Base-by-base conservation (phyloP, 2,888 invertebrate genomes). In the Eudasyphora cyanicolor region DNA sequence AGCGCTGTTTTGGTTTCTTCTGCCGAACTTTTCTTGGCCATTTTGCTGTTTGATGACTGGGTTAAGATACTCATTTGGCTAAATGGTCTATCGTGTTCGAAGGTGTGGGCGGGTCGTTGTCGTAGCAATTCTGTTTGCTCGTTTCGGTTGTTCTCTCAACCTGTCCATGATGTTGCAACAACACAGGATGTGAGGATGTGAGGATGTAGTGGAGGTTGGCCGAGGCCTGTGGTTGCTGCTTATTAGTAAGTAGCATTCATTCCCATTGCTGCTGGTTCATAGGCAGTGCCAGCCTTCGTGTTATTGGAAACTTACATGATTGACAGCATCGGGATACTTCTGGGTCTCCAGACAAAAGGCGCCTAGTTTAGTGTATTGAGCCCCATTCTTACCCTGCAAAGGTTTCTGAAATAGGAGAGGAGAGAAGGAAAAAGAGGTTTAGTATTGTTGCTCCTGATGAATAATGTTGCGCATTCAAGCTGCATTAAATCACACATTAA, bases 321-420 rank as follows among this genome's bases (percentile, higher is more conserved):
- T 97, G 0, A 97, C 93, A 12, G 98, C 97, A 92, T 99, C 97
- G 0, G 98, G 98, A 93, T 95, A 98, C 90, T 97, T 97, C 92
- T 98, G 98, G 0, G 98, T 96, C 93, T 98, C 98, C 74, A 98
- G 92, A 89, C 97, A 98, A 88, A 98, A 95, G 1, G 96, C 96
- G 0, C 96, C 96, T 87, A 97, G 97, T 85, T 95, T 95, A 77
- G 93, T 94, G 89, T 98, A 98, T 14, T 89, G 88, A 0, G 94
- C 93, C 0, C 95, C 95, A 6, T 93, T 92, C 91, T 97, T 98
- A 0, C 98, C 98, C 8, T 89, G 83, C 35, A 96, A 90, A 0
- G 94, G 92, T 1, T 38, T 74, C 87, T 88, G 71, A 8, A 84
- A 86, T 79, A n/a, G n/a, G n/a, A n/a, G n/a, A n/a, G n/a, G 76